phyloP scores from a whole-genome alignment of 2,113 vertebrate species.

The Setophaga petechia region DNA sequence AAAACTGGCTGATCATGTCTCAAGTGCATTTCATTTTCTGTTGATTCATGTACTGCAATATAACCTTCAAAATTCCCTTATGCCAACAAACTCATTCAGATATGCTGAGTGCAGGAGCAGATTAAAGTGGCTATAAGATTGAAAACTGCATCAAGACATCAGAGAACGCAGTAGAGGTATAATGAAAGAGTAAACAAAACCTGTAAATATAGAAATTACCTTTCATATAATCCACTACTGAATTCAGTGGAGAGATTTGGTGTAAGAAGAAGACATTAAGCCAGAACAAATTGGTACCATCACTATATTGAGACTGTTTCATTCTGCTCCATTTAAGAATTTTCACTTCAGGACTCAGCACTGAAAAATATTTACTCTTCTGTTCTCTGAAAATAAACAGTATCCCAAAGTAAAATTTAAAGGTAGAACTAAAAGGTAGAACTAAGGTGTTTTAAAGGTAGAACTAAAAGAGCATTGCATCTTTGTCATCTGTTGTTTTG shows the following conservation, averaged over 20 bases:
- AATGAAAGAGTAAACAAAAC: constrained; percentile 91
- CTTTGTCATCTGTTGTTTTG: neutral
- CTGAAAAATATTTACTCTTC: constrained; percentile 30
- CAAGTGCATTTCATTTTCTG: constrained; percentile 91
- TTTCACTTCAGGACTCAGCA: constrained; percentile 16
- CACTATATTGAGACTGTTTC: constrained; percentile 40
- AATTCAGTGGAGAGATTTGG: constrained; percentile 76
- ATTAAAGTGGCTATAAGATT: constrained; percentile 86
- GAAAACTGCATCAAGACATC: constrained; percentile 84
- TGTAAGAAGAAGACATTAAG: constrained; percentile 74
- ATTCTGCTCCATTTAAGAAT: constrained; percentile 60
- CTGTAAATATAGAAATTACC: constrained; percentile 77
- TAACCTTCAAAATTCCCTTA: constrained; percentile 90
- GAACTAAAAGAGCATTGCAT: neutral
- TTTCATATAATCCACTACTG: constrained; percentile 77
- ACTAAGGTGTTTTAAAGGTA: neutral
- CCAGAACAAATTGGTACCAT: constrained; percentile 74
- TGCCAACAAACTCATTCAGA: constrained; percentile 82
- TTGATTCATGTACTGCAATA: constrained; percentile 94
- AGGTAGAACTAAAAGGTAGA: neutral
- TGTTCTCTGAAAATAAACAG: constrained; percentile 32
- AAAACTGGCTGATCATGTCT: constrained; percentile 91
- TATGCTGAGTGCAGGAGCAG: constrained; percentile 80
- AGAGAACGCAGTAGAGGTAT: constrained; percentile 83
- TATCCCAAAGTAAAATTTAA: constrained; percentile 18